phyloP scores from a whole-genome alignment of 2,113 vertebrate species.

The Montifringilla adamsi region DNA sequence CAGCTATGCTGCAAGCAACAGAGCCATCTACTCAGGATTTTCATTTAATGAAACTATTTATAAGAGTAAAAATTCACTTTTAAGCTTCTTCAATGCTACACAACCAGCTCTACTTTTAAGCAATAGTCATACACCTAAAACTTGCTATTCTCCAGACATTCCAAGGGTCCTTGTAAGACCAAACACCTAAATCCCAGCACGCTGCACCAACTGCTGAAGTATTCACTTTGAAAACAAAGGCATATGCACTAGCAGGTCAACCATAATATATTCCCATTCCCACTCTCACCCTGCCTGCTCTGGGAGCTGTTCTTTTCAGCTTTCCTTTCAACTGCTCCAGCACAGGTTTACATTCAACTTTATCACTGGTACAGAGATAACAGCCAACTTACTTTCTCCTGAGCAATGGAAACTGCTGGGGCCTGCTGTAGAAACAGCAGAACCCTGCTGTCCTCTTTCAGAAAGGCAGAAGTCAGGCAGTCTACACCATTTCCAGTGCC shows the following conservation, averaged over 20 bases:
- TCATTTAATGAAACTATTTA: background rate
- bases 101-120: background rate
- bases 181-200: background rate
- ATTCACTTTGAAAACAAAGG: background rate
- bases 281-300: background rate
- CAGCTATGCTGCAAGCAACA: background rate
- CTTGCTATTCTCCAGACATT: background rate
- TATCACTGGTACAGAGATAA: conserved; percentile 28
- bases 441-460: background rate
- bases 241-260: background rate
- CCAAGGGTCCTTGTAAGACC: background rate
- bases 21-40: background rate
- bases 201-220: background rate
- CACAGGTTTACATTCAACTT: background rate
- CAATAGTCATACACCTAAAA: background rate
- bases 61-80: background rate
- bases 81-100: background rate
- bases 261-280: background rate
- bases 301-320: background rate
- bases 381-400: background rate
- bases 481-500: background rate
- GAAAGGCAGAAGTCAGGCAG: background rate
- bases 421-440: background rate
- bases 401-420: background rate
- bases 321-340: background rate